phyloP scores from a whole-genome alignment of 2,797 vertebrate species.

The Coilia nasus region DNA sequence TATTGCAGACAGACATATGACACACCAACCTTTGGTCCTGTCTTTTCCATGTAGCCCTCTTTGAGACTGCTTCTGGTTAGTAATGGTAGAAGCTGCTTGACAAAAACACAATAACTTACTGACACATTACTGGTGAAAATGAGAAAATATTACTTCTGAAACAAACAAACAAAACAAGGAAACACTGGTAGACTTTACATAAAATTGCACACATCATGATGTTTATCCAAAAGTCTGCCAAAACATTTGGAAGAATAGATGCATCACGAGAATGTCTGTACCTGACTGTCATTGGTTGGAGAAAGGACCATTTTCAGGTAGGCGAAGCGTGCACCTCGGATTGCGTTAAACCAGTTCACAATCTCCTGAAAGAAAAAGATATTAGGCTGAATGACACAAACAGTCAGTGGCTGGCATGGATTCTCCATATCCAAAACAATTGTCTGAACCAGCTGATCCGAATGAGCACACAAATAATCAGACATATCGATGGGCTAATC shows the following conservation, averaged over 20 bases:
- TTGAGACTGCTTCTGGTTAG: constrained; percentile 78
- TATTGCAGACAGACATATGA: background rate
- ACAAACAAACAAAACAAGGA: background rate
- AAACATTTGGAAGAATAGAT: background rate
- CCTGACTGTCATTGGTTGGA: constrained; percentile 72
- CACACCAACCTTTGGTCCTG: constrained; percentile 63
- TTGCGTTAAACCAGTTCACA: constrained; percentile 87
- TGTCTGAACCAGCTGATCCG: no score
- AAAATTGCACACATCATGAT: background rate
- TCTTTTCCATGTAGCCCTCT: constrained; percentile 79
- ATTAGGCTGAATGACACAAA: constrained; percentile 14
- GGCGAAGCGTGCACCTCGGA: constrained; percentile 82
- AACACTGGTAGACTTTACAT: background rate
- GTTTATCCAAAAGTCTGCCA: background rate
- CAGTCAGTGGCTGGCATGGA: background rate
- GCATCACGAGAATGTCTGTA: constrained; percentile 62
- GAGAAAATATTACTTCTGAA: background rate
- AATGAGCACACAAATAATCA: no score
- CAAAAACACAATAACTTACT: constrained; percentile 31
- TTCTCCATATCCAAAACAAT: background rate
- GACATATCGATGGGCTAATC: no score
- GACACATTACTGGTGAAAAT: background rate
- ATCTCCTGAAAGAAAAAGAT: constrained; percentile 72
- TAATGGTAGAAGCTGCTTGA: constrained; percentile 79
- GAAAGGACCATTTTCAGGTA: constrained; percentile 82